These are phyloP conservation scores for Oenanthe melanoleuca DNA, from an alignment of 2,113 vertebrate genomes.

Conservation along the genomic window DNA sequence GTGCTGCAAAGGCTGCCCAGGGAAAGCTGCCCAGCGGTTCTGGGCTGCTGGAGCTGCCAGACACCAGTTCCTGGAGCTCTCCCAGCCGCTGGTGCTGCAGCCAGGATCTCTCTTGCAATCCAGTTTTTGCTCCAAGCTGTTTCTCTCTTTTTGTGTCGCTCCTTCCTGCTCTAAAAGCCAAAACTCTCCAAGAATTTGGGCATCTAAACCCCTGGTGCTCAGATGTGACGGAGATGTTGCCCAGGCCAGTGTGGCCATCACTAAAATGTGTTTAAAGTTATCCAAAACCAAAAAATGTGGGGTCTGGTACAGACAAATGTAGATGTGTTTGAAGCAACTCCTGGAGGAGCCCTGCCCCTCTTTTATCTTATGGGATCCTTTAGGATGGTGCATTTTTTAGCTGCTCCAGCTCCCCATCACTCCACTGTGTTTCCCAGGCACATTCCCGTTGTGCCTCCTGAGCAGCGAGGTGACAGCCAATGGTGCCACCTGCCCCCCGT, in stretches of 20 bases:
- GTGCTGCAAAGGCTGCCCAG: neutral
- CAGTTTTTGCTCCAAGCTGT: neutral
- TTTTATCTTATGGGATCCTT: neutral
- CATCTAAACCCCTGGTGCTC: neutral
- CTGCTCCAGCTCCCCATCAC: neutral
- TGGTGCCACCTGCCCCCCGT: accelerated
- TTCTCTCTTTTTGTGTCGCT: neutral
- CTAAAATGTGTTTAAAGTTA: neutral
- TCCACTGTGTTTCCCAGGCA: neutral
- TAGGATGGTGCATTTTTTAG: neutral
- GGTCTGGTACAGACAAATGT: neutral
- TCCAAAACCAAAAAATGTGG: neutral
- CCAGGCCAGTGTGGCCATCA: neutral
- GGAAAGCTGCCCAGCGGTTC: neutral
- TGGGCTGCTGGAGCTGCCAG: neutral
- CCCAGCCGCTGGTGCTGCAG: neutral
- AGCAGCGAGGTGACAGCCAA: neutral
- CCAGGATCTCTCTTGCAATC: neutral
- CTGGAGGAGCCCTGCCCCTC: neutral
- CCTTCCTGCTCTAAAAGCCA: neutral
- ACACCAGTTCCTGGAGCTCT: neutral
- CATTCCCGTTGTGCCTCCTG: accelerated
- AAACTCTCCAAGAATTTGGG: neutral
- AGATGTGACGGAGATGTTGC: accelerated
- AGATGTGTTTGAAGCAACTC: neutral